Percentiles rank a stretch among this genome's conserved stretches.
phyloP scores from a whole-genome alignment of 1,140 invertebrate genomes.

The Heliconius hewitsoni region DNA sequence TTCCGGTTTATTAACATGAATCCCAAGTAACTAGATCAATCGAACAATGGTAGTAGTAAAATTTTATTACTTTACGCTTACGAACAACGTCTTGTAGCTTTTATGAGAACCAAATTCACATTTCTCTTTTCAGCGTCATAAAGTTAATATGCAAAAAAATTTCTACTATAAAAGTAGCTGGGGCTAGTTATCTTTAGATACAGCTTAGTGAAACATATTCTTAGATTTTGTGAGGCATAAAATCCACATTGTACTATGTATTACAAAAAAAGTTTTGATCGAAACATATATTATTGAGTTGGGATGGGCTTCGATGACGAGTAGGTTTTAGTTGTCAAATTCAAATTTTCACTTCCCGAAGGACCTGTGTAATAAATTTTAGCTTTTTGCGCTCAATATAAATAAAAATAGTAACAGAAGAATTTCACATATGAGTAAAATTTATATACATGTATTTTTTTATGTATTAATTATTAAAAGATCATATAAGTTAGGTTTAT shows the following conservation, averaged over 20 bases:
- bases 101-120: background rate
- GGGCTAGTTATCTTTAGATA: background rate
- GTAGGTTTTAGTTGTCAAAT: background rate
- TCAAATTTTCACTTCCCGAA: background rate
- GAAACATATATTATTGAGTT: background rate
- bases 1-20: background rate
- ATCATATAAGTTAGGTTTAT: no score
- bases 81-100: background rate
- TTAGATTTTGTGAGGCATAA: background rate
- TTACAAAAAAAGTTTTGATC: background rate
- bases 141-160: background rate
- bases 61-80: background rate
- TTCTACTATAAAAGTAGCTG: background rate
- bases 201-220: background rate
- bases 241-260: background rate
- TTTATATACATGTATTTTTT: no score
- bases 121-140: background rate
- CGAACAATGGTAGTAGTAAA: background rate
- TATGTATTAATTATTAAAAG: no score
- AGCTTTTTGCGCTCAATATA: background rate
- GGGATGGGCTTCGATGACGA: background rate
- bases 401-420: no score
- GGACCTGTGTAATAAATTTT: background rate
- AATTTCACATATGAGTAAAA: no score
- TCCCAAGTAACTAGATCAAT: background rate